Conservation (phyloP, 2,888 invertebrate genomes). For the Hirtodrosophila trivittata region DNA sequence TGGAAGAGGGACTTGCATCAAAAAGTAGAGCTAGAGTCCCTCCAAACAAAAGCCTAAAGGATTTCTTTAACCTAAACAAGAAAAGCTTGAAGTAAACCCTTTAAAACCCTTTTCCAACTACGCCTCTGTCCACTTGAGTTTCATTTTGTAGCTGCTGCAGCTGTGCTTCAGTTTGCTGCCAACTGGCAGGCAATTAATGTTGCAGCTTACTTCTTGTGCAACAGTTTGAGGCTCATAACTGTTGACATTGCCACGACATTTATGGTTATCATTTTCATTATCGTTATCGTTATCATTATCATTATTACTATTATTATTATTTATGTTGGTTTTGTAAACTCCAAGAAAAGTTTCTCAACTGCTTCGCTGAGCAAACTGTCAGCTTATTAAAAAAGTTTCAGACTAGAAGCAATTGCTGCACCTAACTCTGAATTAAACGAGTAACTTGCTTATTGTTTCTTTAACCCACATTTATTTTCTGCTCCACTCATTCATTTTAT, state of each 20-base stretch:
- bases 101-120: too few species aligned
- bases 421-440: not conserved
- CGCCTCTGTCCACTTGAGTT: too few species aligned
- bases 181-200: slow-evolving; percentile 27
- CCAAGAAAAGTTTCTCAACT: slow-evolving; percentile 18
- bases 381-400: slow-evolving; percentile 41
- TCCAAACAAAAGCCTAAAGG: too few species aligned
- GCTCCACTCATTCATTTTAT: too few species aligned
- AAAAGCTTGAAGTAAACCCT: too few species aligned
- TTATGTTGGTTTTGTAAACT: slow-evolving; percentile 21
- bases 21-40: too few species aligned
- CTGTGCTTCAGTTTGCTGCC: not conserved
- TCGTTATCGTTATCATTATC: not conserved
- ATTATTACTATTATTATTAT: slow-evolving; percentile 22
- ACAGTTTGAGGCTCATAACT: slow-evolving; percentile 6
- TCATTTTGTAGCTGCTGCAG: not conserved
- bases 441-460: not conserved
- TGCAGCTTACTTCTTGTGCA: slow-evolving; percentile 7
- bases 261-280: slow-evolving; percentile 16
- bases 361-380: slow-evolving; percentile 20
- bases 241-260: slow-evolving; percentile 28
- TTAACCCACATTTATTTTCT: slow-evolving; percentile 1
- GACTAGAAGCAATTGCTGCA: slow-evolving; percentile 1
- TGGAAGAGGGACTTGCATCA: too few species aligned
- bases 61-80: too few species aligned